Evolutionary conservation across 1,140 invertebrate species (phyloP).

Genomic region (Bombyx mandarina): DNA sequence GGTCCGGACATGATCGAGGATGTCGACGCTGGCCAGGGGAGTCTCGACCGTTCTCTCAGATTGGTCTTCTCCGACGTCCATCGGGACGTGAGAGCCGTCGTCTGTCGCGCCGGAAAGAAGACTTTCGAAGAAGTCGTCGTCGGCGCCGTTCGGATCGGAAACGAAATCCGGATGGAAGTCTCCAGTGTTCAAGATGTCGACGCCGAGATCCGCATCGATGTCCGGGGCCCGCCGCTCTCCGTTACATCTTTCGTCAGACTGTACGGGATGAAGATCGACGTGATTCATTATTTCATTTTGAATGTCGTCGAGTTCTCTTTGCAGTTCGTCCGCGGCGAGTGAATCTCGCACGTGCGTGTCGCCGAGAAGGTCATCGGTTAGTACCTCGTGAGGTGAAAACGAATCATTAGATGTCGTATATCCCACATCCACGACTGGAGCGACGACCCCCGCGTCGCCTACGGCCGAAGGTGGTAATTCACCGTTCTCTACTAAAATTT

Average conservation of each 20-base stretch:
- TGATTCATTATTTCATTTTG: constrained; percentile 55
- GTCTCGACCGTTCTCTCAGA: constrained; percentile 56
- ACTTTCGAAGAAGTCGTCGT: constrained; percentile 49
- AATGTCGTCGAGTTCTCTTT: constrained; percentile 55
- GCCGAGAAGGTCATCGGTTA: constrained; percentile 44
- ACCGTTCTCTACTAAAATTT: constrained; percentile 94
- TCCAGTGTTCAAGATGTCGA: constrained; percentile 39
- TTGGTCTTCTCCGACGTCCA: constrained; percentile 52
- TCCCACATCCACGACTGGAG: constrained; percentile 27
- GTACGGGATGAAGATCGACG: constrained; percentile 36
- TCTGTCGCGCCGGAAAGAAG: constrained; percentile 38
- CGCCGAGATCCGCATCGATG: constrained; percentile 42
- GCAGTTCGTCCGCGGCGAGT: constrained; percentile 46
- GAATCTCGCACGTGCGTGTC: constrained; percentile 41
- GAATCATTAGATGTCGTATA: constrained; percentile 31
- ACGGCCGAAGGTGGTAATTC: constrained; percentile 90
- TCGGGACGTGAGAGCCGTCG: constrained; percentile 35
- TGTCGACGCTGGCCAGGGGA: constrained; percentile 51
- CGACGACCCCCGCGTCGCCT: constrained; percentile 26
- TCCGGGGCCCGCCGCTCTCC: constrained; percentile 25
- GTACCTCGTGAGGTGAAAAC: constrained; percentile 40
- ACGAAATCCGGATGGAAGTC: constrained; percentile 47
- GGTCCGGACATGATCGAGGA: constrained; percentile 48
- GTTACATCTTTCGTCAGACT: constrained; percentile 21
- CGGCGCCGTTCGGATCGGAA: constrained; percentile 31